A percentile compares a stretch with the other conserved stretches of the same genome.
These are phyloP conservation scores for Colaptes auratus DNA, from an alignment of 2,113 vertebrate species.

Conservation along the genomic window DNA sequence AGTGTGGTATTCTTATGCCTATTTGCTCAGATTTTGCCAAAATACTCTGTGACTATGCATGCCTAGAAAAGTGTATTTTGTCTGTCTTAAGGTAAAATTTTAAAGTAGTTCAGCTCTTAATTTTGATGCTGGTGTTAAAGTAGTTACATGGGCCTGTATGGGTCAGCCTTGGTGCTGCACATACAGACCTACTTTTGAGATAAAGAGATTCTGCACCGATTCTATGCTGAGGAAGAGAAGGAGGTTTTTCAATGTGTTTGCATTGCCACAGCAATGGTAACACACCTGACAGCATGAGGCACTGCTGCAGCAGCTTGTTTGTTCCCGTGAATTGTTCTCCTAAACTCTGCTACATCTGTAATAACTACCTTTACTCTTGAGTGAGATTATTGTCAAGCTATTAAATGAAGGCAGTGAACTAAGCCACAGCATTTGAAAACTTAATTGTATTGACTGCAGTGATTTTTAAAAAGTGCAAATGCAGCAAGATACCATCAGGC, in stretches of 20 bases:
- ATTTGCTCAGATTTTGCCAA: background rate
- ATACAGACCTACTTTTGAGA: background rate
- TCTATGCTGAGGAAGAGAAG: background rate
- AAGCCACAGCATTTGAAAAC: background rate
- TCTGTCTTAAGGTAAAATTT: background rate
- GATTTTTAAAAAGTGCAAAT: background rate
- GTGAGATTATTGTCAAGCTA: background rate
- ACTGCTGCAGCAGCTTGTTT: background rate
- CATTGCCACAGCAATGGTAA: background rate
- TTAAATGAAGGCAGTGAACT: background rate
- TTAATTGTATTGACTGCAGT: background rate
- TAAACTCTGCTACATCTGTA: background rate
- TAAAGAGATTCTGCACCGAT: background rate
- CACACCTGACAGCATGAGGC: rapidly evolving
- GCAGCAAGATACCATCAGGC: background rate
- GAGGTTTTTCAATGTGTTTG: background rate
- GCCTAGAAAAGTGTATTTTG: background rate
- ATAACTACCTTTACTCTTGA: background rate
- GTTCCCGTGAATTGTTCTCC: background rate
- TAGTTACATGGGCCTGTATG: background rate
- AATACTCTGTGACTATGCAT: background rate
- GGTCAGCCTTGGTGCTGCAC: background rate
- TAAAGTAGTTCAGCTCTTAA: background rate
- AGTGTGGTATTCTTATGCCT: background rate
- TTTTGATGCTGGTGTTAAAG: background rate